Base-by-base conservation (phyloP, 2,797 vertebrate species). In the Rhyacichthys aspro region DNA sequence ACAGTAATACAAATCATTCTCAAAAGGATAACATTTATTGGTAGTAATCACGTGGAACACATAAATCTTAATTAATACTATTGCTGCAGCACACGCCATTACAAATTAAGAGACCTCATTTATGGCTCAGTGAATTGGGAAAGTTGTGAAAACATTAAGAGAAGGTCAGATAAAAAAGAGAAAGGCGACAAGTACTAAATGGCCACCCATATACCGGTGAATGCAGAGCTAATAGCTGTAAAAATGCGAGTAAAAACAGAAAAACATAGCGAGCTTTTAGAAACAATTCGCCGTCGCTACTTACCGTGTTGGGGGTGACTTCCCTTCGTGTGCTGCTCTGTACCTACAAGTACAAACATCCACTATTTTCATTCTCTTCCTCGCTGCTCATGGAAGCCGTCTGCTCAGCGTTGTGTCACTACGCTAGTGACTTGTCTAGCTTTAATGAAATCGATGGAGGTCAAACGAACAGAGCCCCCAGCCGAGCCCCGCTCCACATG, bases 321-420 rank as follows among this genome's bases (percentile, higher is more conserved):
- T 74, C 61, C 50, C 60, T 43, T 60, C 67, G 36, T 45, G 64
- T 48, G 47, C 67, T 73, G 55, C 47, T 48, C 56, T 63, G 72
- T 56, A 57, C 73, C 82, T 59, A 64, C 72, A 57, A 43, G 46
- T 55, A 69, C 23, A 77, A 63, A 67, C 57, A 70, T 54, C 67
- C 79, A 62, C 84, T 86, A 74, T 82, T 87, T 38, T 83, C 86
- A 89, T 90, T 81, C 67, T 89, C 67, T 50, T 60, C 73, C 45
- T 46, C 63, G 34, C 77, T 34, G 58, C 56, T 37, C 47, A 48
- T 16, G 44, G 44, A 50, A 74, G 62, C 69, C 43, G 59, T 60
- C 49, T 23, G 59, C 23, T 41, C 43, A 17, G 67, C 62, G 63
- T 43, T 28, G 66, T 47, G 59, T 43, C 67, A 43, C 55, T 0